Evolutionary conservation across 2,113 vertebrate species (phyloP).

Genomic region (Amazona guildingii): DNA sequence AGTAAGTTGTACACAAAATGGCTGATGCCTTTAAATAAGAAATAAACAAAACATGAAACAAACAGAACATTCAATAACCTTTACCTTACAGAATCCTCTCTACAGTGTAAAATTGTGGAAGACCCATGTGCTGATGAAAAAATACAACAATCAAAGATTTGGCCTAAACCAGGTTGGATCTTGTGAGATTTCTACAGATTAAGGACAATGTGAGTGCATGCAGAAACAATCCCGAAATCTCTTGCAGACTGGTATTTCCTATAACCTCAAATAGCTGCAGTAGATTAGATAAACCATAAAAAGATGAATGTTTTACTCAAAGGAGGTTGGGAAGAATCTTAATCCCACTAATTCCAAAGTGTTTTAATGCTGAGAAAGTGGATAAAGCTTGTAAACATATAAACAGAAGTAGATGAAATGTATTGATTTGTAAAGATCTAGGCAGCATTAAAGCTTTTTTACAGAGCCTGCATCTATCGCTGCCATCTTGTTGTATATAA

Average conservation of each 20-base stretch:
- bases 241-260: background rate
- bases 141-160: background rate
- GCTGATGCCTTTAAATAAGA: conserved; percentile 62
- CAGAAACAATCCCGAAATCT: background rate
- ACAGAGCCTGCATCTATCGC: background rate
- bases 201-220: background rate
- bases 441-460: background rate
- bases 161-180: background rate
- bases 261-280: background rate
- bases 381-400: background rate
- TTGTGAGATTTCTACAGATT: background rate
- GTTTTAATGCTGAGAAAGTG: background rate
- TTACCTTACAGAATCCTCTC: background rate
- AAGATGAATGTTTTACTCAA: background rate
- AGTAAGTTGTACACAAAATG: conserved; percentile 29
- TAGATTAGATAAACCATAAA: background rate
- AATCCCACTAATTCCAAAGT: background rate
- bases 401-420: background rate
- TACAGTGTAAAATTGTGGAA: background rate
- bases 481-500: background rate
- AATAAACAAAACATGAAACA: conserved; percentile 23
- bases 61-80: background rate
- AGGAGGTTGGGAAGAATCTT: background rate
- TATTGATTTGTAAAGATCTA: background rate
- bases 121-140: background rate